These are phyloP conservation scores for Dynastes hyllus DNA, from an alignment of 2,888 invertebrate species.

Conservation along the genomic window DNA sequence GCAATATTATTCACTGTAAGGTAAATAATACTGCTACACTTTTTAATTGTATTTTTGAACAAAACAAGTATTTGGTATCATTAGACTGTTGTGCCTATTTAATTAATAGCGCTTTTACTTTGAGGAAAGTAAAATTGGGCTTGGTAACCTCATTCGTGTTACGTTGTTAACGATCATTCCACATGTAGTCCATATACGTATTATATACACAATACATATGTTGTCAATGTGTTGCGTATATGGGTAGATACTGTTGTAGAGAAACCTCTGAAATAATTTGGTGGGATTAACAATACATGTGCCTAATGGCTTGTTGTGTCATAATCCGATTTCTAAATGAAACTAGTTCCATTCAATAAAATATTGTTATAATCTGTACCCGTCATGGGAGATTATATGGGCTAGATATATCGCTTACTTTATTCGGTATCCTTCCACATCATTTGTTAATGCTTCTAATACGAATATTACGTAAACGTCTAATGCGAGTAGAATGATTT, in stretches of 20 bases:
- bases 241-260: background rate
- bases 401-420: background rate
- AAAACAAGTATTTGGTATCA: no score
- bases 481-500: slow-evolving; percentile 1
- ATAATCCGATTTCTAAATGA: slow-evolving; percentile 49
- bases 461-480: slow-evolving; percentile 4
- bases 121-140: slow-evolving; percentile 5
- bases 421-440: background rate
- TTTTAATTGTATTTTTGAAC: no score
- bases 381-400: slow-evolving; percentile 13
- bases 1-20: no score
- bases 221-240: no score
- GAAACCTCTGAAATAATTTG: slow-evolving; percentile 22
- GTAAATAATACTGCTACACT: no score
- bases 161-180: background rate
- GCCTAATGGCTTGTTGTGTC: slow-evolving; percentile 39
- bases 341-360: slow-evolving; percentile 33
- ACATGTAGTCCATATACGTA: background rate
- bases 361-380: slow-evolving; percentile 38
- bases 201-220: background rate
- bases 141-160: background rate
- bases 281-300: slow-evolving; percentile 41
- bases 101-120: background rate
- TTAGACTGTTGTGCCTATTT: background rate
- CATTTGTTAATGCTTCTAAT: background rate